Percentiles rank a stretch among this genome's conserved stretches.
Evolutionary conservation across 1,140 invertebrate genomes (phyloP).

Genomic region (Archegozetes longisetosus): DNA sequence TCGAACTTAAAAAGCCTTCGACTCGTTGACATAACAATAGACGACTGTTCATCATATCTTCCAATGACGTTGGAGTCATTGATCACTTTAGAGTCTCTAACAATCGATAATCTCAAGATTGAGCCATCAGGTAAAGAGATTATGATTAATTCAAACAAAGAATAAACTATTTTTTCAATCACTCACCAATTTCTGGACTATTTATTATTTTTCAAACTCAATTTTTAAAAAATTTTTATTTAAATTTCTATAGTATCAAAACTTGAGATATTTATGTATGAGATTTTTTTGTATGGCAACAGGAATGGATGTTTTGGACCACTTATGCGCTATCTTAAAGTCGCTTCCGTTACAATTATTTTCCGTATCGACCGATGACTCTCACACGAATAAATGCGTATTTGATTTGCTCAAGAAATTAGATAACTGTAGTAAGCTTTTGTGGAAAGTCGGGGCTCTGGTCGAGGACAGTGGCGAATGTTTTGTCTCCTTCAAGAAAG

Average conservation of each 20-base stretch:
- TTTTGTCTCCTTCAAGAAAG: conserved; percentile 10
- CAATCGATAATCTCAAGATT: conserved; percentile 1
- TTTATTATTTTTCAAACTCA: no score
- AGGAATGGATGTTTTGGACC: no score
- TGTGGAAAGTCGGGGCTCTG: conserved; percentile 4
- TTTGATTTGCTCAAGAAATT: conserved; percentile 10
- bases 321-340: background rate
- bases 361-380: background rate
- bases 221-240: no score
- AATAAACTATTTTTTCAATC: no score
- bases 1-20: background rate
- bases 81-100: background rate
- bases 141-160: no score
- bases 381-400: conserved; percentile 5
- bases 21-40: conserved; percentile 4
- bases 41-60: background rate
- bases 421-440: background rate
- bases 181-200: no score
- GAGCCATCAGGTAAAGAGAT: background rate
- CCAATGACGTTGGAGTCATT: conserved; percentile 1
- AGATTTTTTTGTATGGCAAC: no score
- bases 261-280: no score
- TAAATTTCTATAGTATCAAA: no score
- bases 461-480: conserved; percentile 13
- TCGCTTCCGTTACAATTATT: background rate